These are phyloP conservation scores for Drosophila sp. DNA, from an alignment of 1,140 invertebrate species.

Conservation along the genomic window DNA sequence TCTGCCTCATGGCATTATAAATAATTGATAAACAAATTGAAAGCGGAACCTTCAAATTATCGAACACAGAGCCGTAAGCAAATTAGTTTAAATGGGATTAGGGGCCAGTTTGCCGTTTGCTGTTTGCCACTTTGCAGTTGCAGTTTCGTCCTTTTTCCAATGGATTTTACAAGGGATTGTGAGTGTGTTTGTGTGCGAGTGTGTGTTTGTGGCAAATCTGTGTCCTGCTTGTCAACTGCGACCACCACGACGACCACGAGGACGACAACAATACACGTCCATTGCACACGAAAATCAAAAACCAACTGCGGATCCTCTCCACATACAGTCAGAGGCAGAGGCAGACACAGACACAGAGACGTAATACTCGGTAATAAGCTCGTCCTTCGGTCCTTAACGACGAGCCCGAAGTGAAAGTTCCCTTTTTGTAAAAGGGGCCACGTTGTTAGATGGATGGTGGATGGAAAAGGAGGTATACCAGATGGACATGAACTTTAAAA, in stretches of 20 bases:
- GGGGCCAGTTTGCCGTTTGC: constrained; percentile 29
- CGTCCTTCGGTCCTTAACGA: constrained; percentile 43
- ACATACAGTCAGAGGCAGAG: constrained; percentile 17
- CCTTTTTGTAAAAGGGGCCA: background rate
- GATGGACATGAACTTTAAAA: constrained; percentile 17
- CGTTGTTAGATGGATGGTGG: background rate
- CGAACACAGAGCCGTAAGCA: constrained; percentile 46
- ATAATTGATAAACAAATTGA: constrained; percentile 52
- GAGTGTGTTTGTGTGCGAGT: too few relatives aligned
- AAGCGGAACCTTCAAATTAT: constrained; percentile 65
- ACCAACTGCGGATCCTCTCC: constrained; percentile 67
- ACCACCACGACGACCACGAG: constrained; percentile 7
- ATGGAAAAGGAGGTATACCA: background rate
- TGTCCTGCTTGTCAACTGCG: constrained; percentile 8
- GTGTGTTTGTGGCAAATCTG: constrained; percentile 4
- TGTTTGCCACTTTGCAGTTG: constrained; percentile 12
- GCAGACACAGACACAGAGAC: constrained; percentile 37
- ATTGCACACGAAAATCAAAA: constrained; percentile 67
- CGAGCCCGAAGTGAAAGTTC: constrained; percentile 36
- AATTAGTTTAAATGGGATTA: constrained; percentile 30
- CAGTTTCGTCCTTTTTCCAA: constrained; percentile 32
- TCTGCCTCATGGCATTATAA: constrained; percentile 30
- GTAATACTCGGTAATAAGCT: constrained; percentile 27
- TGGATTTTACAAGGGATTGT: constrained; percentile 34
- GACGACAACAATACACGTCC: constrained; percentile 53